A percentile compares a stretch with the other conserved stretches of the same genome.
These are phyloP conservation scores for Heterotis niloticus DNA, from an alignment of 2,113 vertebrate species.

Conservation along the genomic window DNA sequence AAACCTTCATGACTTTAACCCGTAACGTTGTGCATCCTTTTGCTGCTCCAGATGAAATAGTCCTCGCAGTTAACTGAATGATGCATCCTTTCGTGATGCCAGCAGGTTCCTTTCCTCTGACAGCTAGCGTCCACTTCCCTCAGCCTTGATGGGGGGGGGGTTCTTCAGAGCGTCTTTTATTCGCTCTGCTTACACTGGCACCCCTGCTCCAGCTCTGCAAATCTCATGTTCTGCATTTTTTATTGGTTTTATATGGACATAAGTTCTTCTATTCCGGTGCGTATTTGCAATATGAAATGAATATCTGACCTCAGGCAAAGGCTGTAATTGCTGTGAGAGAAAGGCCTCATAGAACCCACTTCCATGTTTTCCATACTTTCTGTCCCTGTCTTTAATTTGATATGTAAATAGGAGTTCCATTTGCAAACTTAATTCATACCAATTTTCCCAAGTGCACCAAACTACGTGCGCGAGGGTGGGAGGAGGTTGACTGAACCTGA, in stretches of 20 bases:
- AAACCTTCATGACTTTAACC: too few relatives aligned
- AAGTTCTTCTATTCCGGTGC: neutral
- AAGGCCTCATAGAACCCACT: neutral
- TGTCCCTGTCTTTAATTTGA: slow-evolving; percentile 15
- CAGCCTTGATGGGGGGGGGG: slow-evolving; percentile 35
- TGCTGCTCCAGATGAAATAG: too few relatives aligned
- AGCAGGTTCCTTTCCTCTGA: slow-evolving; percentile 23
- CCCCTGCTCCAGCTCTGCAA: neutral
- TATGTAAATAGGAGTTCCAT: slow-evolving; percentile 22
- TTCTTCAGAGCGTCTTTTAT: neutral
- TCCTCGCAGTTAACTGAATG: too few relatives aligned
- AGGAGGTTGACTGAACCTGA: neutral
- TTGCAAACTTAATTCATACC: slow-evolving; percentile 13
- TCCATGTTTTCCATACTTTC: neutral
- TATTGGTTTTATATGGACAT: neutral
- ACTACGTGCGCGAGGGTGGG: neutral
- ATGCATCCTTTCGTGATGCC: neutral
- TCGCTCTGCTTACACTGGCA: neutral
- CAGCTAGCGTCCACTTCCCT: slow-evolving; percentile 42
- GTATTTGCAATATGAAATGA: slow-evolving; percentile 9
- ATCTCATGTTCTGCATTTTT: neutral
- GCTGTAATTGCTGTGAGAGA: neutral
- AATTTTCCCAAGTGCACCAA: neutral
- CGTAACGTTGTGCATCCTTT: too few relatives aligned
- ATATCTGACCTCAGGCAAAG: neutral